phyloP scores from a whole-genome alignment of 2,113 vertebrate species.

The Protobothrops flavoviridis region DNA sequence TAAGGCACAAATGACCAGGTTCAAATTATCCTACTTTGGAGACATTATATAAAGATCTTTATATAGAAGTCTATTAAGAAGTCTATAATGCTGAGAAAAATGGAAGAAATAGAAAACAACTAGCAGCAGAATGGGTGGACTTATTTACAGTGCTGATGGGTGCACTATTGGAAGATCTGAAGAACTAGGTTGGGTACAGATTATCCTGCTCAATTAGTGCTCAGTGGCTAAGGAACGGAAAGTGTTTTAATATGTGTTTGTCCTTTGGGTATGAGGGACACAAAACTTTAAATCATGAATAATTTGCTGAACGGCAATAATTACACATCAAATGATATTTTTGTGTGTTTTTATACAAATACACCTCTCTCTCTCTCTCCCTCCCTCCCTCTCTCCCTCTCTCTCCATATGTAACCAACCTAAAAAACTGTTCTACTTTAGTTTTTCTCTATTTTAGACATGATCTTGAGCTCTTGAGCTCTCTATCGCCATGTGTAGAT shows the following conservation, averaged over 20 bases:
- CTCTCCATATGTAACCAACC: not conserved
- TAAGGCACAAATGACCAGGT: not conserved
- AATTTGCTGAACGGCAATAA: not conserved
- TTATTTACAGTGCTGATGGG: not conserved
- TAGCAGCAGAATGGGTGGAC: not conserved
- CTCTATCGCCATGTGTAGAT: not conserved
- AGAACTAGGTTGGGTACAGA: not conserved
- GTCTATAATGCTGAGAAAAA: not conserved
- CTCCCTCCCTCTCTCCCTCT: not conserved
- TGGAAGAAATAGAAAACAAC: not conserved
- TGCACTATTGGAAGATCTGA: not conserved
- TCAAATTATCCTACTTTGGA: not conserved
- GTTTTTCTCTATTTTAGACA: not conserved
- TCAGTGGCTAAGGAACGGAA: not conserved
- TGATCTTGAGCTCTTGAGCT: not conserved
- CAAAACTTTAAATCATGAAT: not conserved
- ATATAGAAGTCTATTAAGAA: not conserved
- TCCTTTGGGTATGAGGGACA: not conserved
- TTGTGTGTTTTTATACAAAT: not conserved
- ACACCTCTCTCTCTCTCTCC: too few relatives aligned
- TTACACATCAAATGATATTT: not conserved
- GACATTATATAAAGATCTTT: not conserved
- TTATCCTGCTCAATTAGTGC: not conserved
- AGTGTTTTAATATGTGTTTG: not conserved
- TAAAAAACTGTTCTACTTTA: not conserved